A percentile compares a stretch with the other conserved stretches of the same genome.
phyloP scores from a whole-genome alignment of 1,140 invertebrate genomes.

The Berghia stephanieae region DNA sequence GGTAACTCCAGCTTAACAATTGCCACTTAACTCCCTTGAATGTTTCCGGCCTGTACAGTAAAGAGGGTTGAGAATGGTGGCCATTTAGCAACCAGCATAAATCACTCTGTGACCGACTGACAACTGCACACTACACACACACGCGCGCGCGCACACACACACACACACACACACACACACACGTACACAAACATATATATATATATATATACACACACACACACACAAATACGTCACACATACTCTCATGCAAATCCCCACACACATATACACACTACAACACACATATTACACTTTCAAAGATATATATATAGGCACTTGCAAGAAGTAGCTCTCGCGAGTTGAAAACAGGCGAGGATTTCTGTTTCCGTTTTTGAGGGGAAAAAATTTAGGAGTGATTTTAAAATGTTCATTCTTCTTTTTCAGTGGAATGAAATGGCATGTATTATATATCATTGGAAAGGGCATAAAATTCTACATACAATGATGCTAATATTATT shows the following conservation, averaged over 20 bases:
- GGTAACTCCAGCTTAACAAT: neutral
- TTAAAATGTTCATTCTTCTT: too few species aligned
- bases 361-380: too few species aligned
- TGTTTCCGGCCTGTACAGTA: neutral
- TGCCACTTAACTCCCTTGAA: neutral
- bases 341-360: too few species aligned
- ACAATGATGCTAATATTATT: too few species aligned
- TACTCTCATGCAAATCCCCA: neutral
- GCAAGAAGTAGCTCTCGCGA: too few species aligned
- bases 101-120: neutral
- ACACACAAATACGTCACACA: neutral
- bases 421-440: too few species aligned
- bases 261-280: neutral
- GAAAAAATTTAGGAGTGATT: too few species aligned
- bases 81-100: neutral
- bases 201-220: slow-evolving; percentile 20
- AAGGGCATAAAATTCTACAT: too few species aligned
- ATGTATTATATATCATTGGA: too few species aligned
- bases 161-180: slow-evolving; percentile 8
- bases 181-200: neutral
- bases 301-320: neutral
- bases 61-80: neutral
- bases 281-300: neutral
- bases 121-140: neutral
- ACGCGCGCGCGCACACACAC: neutral